Percentiles rank a stretch among this genome's conserved stretches.
phyloP scores from a whole-genome alignment of 2,888 invertebrate genomes.

The Scelioninae gen. 2 region DNA sequence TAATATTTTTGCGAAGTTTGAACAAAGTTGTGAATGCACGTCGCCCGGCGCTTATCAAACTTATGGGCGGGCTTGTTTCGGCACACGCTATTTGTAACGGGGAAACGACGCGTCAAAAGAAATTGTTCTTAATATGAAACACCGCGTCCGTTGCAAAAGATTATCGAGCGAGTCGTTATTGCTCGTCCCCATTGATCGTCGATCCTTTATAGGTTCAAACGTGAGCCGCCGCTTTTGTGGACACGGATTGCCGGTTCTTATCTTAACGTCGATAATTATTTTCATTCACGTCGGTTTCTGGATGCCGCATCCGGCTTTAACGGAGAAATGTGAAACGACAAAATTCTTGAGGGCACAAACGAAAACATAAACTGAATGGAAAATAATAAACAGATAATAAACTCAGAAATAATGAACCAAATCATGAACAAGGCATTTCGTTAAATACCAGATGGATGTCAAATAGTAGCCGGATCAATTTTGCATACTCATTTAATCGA shows the following conservation, averaged over 20 bases:
- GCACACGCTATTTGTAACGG: slow-evolving; percentile 41
- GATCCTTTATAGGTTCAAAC: slow-evolving; percentile 20
- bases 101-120: slow-evolving; percentile 34
- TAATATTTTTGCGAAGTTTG: slow-evolving; percentile 25
- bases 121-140: slow-evolving; percentile 42
- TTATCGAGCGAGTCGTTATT: slow-evolving; percentile 36
- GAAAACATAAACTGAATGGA: no score
- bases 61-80: slow-evolving; percentile 20
- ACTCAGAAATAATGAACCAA: no score
- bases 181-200: slow-evolving; percentile 10
- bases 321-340: slow-evolving; percentile 7
- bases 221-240: not conserved
- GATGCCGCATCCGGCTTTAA: slow-evolving; percentile 11
- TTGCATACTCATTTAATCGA: no score
- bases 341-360: no score
- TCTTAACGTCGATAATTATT: slow-evolving; percentile 26
- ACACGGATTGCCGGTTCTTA: slow-evolving; percentile 15
- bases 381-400: no score
- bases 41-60: slow-evolving; percentile 32
- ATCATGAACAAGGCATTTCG: no score
- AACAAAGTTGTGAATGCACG: slow-evolving; percentile 34
- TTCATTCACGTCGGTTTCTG: not conserved
- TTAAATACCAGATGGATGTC: no score
- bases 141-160: slow-evolving; percentile 30
- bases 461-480: no score